Evolutionary conservation across 1,140 invertebrate genomes (phyloP).

Genomic region (Planococcus citri): DNA sequence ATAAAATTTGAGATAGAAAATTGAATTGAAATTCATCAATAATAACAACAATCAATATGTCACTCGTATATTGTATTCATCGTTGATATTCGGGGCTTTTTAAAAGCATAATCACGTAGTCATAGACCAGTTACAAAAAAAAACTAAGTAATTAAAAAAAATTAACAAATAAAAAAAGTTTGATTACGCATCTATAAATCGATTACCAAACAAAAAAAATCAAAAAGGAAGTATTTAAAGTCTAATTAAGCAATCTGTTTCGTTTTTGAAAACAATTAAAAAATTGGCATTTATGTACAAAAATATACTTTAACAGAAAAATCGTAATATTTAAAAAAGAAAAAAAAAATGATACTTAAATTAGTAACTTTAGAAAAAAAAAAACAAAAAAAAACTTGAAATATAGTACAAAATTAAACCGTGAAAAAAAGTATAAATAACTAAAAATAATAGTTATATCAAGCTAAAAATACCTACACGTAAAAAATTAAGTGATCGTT

Average conservation of each 20-base stretch:
- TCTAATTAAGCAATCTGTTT: too few species aligned
- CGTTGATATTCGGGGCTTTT: not conserved
- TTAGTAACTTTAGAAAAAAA: not conserved
- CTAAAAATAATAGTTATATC: not conserved
- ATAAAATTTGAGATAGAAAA: too few species aligned
- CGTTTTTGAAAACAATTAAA: not conserved
- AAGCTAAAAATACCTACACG: not conserved
- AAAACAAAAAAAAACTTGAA: not conserved
- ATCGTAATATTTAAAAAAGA: not conserved
- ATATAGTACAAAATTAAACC: not conserved
- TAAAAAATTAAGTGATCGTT: not conserved
- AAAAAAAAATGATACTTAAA: not conserved
- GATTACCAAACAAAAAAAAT: too few species aligned
- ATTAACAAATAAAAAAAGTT: not conserved
- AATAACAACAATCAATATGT: not conserved
- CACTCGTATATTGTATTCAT: not conserved
- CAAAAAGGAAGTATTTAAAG: too few species aligned
- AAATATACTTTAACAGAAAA: not conserved
- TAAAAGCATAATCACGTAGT: not conserved
- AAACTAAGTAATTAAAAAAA: not conserved
- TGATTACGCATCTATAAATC: not conserved
- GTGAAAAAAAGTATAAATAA: slow-evolving; percentile 3
- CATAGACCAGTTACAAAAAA: not conserved
- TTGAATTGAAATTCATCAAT: too few species aligned
- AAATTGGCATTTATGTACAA: not conserved